phyloP scores from a whole-genome alignment of 2,113 vertebrate species.

The Petaurus breviceps region DNA sequence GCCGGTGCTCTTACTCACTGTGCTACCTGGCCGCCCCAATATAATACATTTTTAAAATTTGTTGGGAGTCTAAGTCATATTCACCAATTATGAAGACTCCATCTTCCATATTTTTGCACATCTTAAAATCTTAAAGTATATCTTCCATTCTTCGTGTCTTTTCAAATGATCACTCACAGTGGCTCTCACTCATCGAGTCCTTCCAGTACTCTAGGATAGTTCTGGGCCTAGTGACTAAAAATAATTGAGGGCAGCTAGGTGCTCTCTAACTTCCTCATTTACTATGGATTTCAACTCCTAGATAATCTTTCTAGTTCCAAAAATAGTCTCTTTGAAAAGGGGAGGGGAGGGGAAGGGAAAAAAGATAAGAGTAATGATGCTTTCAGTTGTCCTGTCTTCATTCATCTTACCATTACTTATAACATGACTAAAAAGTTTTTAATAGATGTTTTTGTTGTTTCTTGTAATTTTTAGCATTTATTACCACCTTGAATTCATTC shows the following conservation, averaged over 20 bases:
- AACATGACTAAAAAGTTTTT: neutral
- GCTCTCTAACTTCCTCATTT: neutral
- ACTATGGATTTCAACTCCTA: neutral
- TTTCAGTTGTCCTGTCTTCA: neutral
- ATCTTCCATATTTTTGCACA: neutral
- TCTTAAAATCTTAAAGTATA: neutral
- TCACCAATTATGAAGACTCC: neutral
- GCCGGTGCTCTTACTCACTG: too few relatives aligned
- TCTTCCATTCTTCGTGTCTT: neutral
- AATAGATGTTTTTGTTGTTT: neutral
- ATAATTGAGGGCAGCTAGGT: neutral
- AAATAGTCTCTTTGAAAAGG: neutral
- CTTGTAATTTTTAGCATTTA: neutral
- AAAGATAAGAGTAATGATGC: neutral
- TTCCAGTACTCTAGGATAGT: neutral
- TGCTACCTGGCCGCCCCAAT: too few relatives aligned
- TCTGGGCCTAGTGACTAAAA: neutral
- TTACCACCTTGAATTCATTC: neutral
- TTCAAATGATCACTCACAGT: neutral
- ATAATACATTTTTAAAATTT: neutral
- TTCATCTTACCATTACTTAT: neutral
- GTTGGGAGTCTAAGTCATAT: neutral
- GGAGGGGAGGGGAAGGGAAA: neutral
- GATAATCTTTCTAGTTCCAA: neutral
- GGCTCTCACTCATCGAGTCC: neutral